A percentile compares a stretch with the other conserved stretches of the same genome.
Evolutionary conservation across 2,113 vertebrate species (phyloP).

Genomic region (Colinus virginianus): DNA sequence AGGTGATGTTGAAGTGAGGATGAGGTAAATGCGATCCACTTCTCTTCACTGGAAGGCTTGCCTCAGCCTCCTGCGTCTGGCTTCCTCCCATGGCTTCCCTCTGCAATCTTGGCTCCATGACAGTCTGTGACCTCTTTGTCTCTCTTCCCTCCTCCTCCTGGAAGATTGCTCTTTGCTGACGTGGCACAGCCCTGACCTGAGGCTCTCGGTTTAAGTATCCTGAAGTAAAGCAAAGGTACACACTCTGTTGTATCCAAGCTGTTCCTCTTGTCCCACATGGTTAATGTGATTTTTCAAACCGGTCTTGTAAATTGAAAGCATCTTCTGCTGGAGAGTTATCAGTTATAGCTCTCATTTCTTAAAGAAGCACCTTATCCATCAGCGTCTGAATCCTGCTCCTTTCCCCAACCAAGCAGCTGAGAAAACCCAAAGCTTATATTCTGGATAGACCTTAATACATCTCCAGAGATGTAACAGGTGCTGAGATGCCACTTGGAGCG

Average conservation of each 20-base stretch:
- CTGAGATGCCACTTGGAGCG: background rate
- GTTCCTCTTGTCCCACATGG: background rate
- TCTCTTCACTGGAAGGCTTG: background rate
- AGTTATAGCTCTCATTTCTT: background rate
- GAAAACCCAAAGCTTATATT: background rate
- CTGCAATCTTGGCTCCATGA: background rate
- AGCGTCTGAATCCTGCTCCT: background rate
- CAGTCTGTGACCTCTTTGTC: background rate
- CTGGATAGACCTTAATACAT: background rate
- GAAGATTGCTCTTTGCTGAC: slow-evolving; percentile 12
- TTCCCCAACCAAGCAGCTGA: background rate
- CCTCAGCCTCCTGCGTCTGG: background rate
- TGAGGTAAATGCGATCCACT: background rate
- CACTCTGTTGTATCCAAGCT: background rate
- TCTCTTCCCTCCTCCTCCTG: background rate
- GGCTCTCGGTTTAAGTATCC: background rate
- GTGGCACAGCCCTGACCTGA: background rate
- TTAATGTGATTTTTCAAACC: background rate
- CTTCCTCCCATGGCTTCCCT: slow-evolving; percentile 18
- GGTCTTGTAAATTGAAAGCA: background rate
- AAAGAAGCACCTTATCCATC: background rate
- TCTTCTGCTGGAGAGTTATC: background rate
- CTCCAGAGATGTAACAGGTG: background rate
- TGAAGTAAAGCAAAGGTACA: background rate
- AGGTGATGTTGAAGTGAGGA: background rate